A percentile compares a stretch with the other conserved stretches of the same genome.
These are phyloP conservation scores for Dermolepida albohirtum DNA, from an alignment of 2,888 invertebrate genomes.

Conservation along the genomic window DNA sequence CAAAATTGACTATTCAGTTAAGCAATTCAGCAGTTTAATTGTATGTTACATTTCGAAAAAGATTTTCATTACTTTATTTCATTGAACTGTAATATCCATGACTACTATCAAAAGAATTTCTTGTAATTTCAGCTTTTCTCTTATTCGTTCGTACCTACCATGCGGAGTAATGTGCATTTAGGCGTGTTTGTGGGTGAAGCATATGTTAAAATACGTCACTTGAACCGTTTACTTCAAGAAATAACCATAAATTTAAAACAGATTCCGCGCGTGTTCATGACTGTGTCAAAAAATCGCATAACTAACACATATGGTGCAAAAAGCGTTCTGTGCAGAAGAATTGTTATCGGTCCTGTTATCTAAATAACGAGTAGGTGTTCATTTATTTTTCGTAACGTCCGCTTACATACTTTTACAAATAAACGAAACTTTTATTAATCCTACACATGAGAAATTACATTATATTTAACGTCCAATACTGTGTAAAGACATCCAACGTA, in stretches of 20 bases:
- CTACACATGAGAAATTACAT: slow-evolving; percentile 25
- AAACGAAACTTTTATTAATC: slow-evolving; percentile 33
- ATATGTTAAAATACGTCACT: slow-evolving; percentile 6
- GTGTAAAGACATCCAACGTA: too few relatives aligned
- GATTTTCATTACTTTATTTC: too few relatives aligned
- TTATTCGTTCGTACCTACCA: too few relatives aligned
- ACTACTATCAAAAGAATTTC: too few relatives aligned
- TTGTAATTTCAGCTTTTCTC: too few relatives aligned
- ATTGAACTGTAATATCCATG: too few relatives aligned
- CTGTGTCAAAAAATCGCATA: slow-evolving; percentile 10
- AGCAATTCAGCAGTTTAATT: too few relatives aligned
- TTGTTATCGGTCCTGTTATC: slow-evolving; percentile 36
- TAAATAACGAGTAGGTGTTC: slow-evolving; percentile 35
- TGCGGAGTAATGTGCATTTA: not conserved
- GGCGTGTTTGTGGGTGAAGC: slow-evolving; percentile 6
- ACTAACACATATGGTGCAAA: slow-evolving; percentile 21
- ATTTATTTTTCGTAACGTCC: slow-evolving; percentile 25
- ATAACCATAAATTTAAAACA: slow-evolving; percentile 1
- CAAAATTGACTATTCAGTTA: too few relatives aligned
- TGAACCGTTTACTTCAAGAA: slow-evolving; percentile 6
- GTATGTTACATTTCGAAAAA: too few relatives aligned
- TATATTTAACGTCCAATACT: not conserved
- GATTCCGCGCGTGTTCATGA: not conserved
- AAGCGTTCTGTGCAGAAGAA: slow-evolving; percentile 6
- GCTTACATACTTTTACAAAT: slow-evolving; percentile 30